Base-by-base conservation (phyloP, 2,888 invertebrate species). In the Morpho helenor region DNA sequence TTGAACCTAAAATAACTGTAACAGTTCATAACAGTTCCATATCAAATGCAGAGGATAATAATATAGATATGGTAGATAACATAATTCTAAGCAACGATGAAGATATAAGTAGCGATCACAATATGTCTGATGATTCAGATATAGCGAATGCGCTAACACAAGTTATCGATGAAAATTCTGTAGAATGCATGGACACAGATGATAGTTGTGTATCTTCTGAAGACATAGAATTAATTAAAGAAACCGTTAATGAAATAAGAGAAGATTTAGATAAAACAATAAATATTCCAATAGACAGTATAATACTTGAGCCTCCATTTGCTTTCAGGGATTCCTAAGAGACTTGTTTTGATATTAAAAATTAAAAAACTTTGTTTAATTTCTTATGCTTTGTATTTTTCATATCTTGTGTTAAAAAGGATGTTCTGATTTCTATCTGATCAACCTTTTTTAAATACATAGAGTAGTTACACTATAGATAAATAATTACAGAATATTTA, bases 71-170 rank as follows among this genome's bases (percentile, higher is more conserved):
- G 7, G 31, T 2, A 9, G 31, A 47, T 50, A 46, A 39, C n/a
- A 3, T 9, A 7, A 7, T 9, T 10, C 10, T 46, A 40, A 7
- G 8, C 40, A 46, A 42, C 7, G 52, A 46, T 40, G 43, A 50
- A 39, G 55, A 56, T 10, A 49, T 40, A 16, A 51, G 51, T 50
- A 63, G 66, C 39, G 62, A 58, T 47, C 67, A 68, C 57, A 69
- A 67, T 9, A 64, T 67, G 40, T 63, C 67, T 49, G 73, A 78
- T 43, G 64, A 67, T 44, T 64, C 62, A 49, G 80, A 82, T 64
- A 72, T 80, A 57, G 84, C 84, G 42, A 81, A 82, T 62, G 86
- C 84, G 8, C 56, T 76, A 39, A 90, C 90, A 10, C 88, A 88
- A 77, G 67, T 86, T 6, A 71, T 89, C 51, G 78, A 77, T 66